phyloP scores from a whole-genome alignment of 2,888 invertebrate species.

The Tinea semifulvella region DNA sequence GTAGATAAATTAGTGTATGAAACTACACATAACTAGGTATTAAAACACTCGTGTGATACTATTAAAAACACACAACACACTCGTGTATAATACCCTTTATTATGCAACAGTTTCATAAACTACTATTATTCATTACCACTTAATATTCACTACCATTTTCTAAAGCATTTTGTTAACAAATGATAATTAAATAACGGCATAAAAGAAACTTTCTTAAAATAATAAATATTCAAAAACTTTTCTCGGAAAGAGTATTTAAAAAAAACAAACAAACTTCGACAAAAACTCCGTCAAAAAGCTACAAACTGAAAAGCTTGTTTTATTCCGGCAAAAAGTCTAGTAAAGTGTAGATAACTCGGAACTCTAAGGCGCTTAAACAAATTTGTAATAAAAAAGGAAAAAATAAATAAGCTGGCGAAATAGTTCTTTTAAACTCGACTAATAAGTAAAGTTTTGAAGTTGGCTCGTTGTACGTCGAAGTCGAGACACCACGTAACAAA shows the following conservation, averaged over 20 bases:
- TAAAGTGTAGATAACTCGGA: slow-evolving; percentile 11
- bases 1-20: no score
- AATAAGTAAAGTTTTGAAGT: slow-evolving; percentile 19
- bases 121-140: no score
- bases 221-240: not conserved
- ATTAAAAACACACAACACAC: no score
- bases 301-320: slow-evolving; percentile 10
- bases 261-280: not conserved
- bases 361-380: slow-evolving; percentile 11
- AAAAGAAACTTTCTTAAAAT: slow-evolving; percentile 1
- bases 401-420: slow-evolving; percentile 10
- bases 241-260: not conserved
- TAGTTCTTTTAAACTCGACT: slow-evolving; percentile 15
- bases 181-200: not conserved
- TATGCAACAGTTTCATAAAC: no score
- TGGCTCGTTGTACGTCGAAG: slow-evolving; percentile 10
- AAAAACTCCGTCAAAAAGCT: slow-evolving; percentile 7
- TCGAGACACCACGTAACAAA: slow-evolving; percentile 14
- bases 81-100: no score
- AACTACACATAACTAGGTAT: no score
- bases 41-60: no score
- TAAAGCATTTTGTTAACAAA: not conserved
- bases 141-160: not conserved
- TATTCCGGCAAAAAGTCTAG: not conserved
- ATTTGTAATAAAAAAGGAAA: slow-evolving; percentile 6